phyloP scores from a whole-genome alignment of 1,140 invertebrate genomes.

The Aphelenchoides avenae region DNA sequence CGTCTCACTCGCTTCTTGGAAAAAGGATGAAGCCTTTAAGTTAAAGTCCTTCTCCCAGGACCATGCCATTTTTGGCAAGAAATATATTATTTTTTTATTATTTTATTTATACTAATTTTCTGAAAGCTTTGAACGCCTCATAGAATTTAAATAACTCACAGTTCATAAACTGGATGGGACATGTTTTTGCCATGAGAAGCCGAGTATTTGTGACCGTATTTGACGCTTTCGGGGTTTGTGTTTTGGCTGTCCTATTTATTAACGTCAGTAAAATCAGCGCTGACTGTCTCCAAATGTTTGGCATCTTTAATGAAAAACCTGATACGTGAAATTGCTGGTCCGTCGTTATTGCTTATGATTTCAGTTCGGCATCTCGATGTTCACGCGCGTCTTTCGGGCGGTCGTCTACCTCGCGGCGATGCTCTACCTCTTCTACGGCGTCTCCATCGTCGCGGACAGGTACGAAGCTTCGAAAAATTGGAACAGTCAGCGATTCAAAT shows the following conservation, averaged over 20 bases:
- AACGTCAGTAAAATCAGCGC: background rate
- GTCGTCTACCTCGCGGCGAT: slow-evolving; percentile 58
- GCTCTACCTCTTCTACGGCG: slow-evolving; percentile 63
- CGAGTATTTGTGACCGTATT: too few species aligned
- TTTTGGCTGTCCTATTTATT: background rate
- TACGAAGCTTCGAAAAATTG: background rate
- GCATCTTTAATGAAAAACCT: too few species aligned
- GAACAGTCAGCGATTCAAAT: background rate
- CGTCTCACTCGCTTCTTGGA: too few species aligned
- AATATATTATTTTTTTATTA: background rate
- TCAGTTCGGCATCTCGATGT: slow-evolving; percentile 17
- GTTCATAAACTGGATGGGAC: too few species aligned
- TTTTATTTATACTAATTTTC: background rate
- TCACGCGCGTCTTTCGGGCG: slow-evolving; percentile 27
- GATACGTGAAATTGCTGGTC: background rate
- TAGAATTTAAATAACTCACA: too few species aligned
- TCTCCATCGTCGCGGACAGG: slow-evolving; percentile 63
- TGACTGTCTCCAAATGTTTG: background rate
- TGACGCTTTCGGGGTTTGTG: slow-evolving; percentile 37
- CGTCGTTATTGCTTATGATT: slow-evolving; percentile 6
- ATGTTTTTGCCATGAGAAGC: too few species aligned
- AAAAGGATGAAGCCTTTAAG: slow-evolving; percentile 37
- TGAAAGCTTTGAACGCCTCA: too few species aligned
- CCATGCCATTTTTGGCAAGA: background rate
- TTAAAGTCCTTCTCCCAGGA: background rate